These are phyloP conservation scores for Caerostris extrusa DNA, from an alignment of 1,140 invertebrate genomes.

Conservation along the genomic window DNA sequence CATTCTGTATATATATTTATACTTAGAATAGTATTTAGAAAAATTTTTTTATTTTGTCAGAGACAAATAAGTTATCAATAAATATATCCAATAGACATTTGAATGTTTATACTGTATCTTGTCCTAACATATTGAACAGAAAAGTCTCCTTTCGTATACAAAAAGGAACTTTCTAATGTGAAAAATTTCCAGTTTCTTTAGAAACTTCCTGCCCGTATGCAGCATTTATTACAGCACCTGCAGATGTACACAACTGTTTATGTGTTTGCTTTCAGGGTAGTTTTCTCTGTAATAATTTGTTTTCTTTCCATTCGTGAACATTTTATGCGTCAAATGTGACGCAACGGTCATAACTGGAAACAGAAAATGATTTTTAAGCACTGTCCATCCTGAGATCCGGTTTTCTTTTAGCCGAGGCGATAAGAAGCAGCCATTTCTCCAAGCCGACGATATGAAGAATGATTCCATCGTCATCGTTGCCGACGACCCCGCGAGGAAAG, in stretches of 20 bases:
- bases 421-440: not conserved
- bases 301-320: not conserved
- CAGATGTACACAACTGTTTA: not conserved
- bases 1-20: too few species aligned
- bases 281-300: not conserved
- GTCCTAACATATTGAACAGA: too few species aligned
- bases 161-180: too few species aligned
- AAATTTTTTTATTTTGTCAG: too few species aligned
- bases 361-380: conserved; percentile 2
- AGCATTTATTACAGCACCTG: not conserved
- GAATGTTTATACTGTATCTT: too few species aligned
- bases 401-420: not conserved
- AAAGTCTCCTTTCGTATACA: too few species aligned
- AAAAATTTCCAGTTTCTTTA: too few species aligned
- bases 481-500: conserved; percentile 17
- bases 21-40: too few species aligned
- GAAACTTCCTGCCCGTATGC: too few species aligned
- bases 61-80: too few species aligned
- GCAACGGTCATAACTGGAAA: not conserved
- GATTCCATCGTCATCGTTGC: conserved; percentile 48
- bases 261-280: not conserved
- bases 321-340: conserved; percentile 12
- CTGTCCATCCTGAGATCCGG: not conserved
- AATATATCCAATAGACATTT: too few species aligned
- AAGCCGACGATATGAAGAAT: conserved; percentile 22